Evolutionary conservation across 2,888 invertebrate genomes (phyloP).

Genomic region (Parnassius apollo): DNA sequence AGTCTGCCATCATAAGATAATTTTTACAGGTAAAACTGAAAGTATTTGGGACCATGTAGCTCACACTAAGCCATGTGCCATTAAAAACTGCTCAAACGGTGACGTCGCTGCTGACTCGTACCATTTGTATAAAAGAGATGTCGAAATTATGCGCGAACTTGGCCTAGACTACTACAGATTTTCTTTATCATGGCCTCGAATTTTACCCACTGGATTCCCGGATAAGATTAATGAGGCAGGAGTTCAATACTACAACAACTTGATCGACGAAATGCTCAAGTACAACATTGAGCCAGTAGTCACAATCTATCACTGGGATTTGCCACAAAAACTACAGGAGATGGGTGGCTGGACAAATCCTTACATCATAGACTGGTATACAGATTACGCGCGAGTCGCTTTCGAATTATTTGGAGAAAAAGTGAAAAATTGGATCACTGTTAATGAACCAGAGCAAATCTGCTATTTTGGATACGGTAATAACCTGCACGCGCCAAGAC

Average conservation of each 20-base stretch:
- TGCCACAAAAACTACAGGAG: constrained; percentile 45
- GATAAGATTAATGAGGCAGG: constrained; percentile 69
- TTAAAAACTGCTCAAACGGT: constrained; percentile 72
- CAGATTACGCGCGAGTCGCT: constrained; percentile 57
- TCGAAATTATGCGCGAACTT: constrained; percentile 63
- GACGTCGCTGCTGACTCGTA: constrained; percentile 82
- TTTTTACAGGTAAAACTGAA: constrained; percentile 60
- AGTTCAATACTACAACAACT: constrained; percentile 38
- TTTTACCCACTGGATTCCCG: constrained; percentile 81
- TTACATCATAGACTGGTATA: constrained; percentile 58
- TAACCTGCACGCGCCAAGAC: neutral
- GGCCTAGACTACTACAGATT: constrained; percentile 79
- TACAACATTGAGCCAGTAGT: constrained; percentile 80
- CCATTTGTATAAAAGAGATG: constrained; percentile 79
- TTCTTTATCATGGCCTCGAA: constrained; percentile 84
- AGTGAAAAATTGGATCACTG: constrained; percentile 43
- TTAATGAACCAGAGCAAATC: constrained; percentile 15
- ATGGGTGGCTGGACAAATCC: constrained; percentile 71
- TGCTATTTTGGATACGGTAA: constrained; percentile 11
- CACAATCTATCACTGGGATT: constrained; percentile 69
- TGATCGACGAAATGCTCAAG: constrained; percentile 74
- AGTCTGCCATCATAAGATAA: too few species aligned
- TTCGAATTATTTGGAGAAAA: constrained; percentile 66
- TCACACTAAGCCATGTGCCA: constrained; percentile 59
- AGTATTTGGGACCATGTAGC: constrained; percentile 82